Evolutionary conservation across 2,113 vertebrate genomes (phyloP).

Genomic region (Saiga tatarica): DNA sequence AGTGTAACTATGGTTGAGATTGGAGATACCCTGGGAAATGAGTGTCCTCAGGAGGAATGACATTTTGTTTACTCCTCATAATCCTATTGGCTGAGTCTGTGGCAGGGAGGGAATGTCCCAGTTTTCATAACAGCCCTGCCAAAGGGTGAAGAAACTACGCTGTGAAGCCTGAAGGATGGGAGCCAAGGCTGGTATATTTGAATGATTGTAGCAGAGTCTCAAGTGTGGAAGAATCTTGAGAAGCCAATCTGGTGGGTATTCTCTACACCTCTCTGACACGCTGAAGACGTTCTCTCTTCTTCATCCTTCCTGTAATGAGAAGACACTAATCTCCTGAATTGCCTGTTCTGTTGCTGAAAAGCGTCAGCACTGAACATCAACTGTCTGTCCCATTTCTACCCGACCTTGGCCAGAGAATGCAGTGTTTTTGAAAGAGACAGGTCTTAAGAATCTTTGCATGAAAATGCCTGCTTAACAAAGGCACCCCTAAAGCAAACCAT

Average conservation of each 20-base stretch:
- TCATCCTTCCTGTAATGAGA: neutral
- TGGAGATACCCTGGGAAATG: neutral
- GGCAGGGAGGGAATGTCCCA: neutral
- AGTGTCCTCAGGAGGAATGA: neutral
- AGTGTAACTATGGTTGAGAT: neutral
- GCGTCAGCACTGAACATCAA: neutral
- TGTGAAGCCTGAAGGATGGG: neutral
- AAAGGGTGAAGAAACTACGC: neutral
- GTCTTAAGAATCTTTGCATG: neutral
- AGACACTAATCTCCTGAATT: neutral
- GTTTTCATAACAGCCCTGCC: neutral
- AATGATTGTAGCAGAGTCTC: neutral
- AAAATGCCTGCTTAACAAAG: conserved; percentile 36
- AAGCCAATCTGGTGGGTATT: neutral
- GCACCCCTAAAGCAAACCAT: neutral
- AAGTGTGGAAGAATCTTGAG: neutral
- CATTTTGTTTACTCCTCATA: neutral
- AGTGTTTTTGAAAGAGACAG: neutral
- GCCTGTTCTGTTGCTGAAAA: neutral
- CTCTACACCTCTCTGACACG: neutral
- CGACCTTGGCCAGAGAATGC: neutral
- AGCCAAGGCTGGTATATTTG: neutral
- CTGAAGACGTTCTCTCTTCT: neutral
- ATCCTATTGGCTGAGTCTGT: neutral
- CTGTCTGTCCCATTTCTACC: neutral